Base-by-base conservation (phyloP, 2,888 invertebrate species). In the Epicampocera succincta region DNA sequence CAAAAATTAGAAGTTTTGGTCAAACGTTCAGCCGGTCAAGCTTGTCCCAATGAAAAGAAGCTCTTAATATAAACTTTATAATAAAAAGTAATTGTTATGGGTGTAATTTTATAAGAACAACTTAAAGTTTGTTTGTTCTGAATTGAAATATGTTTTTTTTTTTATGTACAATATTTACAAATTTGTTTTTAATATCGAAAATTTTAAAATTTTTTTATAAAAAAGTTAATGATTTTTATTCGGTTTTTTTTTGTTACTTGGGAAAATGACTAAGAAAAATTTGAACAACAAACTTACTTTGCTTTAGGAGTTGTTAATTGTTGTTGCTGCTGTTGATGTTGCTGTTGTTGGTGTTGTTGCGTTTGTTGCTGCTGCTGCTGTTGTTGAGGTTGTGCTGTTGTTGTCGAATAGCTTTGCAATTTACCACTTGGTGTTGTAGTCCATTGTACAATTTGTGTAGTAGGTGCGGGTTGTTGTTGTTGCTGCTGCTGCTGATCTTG, bases 341-440 rank as follows among this genome's bases (percentile, higher is more conserved):
- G 87, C 15, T 87, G 81, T 0, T 87, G 87, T 4, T 87, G 87
- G 0, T 86, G 87, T 11, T 87, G 88, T 4, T 87, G 87, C n/a
- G 86, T 75, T 5, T 88, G 87, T 0, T 87, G 86, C 0, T 87
- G 85, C 8, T 80, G 84, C n/a, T 61, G 87, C 0, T 87, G 87
- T 11, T 87, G 87, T 8, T 88, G 88, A 21, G 87, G 88, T 54
- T 88, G 88, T 50, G 74, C 81, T 84, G 71, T 76, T 38, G 85
- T 83, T n/a, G 88, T 88, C 13, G 89, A 87, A 85, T 89, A 96
- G 85, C 95, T 94, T 71, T 96, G 96, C 82, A 96, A 93, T 91
- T 95, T 95, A 48, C 96, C 96, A 69, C 96, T 96, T 87, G 94
- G 94, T 54, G 85, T 83, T 80, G 95, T 95, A 94, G 90, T 88